Evolutionary conservation across 1,140 invertebrate species (phyloP), one percentile per base, ranked within the genome.

Genomic region (Bradynema listronoti): DNA sequence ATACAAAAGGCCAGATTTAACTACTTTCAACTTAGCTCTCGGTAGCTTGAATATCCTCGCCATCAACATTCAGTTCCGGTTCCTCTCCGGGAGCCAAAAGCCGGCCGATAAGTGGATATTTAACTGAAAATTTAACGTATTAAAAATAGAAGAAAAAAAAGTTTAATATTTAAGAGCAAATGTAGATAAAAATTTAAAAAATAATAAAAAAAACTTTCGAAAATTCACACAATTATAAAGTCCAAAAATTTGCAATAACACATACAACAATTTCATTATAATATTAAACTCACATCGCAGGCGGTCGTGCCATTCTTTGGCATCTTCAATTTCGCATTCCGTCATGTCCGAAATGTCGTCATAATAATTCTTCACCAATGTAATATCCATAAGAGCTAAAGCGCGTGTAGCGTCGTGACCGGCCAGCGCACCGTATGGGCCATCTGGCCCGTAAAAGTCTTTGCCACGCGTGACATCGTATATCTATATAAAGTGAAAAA

Each of bases 391-490:
- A 5, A 51, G 60, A 22, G 43, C 67, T 3, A 69, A 33, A 2
- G 67, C 69, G 0, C 69, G 50, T 11, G 67, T 69, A 27, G 63
- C 67, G 43, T 69, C 67, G 39, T 69, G 69, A 14, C 67, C 67
- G 36, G 14, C 52, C 5, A 45, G 46, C 29, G 27, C 47, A 25
- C 50, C 58, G 47, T 69, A 69, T 24, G 65, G 45, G 14, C 66
- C 58, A 33, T 63, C 57, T 9, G 69, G 65, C 1, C 67, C 67
- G 41, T 69, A 69, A 32, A 62, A 69, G 36, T 73, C 52, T 29
- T 52, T 73, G 3, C 69, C 67, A 22, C 46, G 45, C 16, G 67
- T 72, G 19, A 69, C 67, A 39, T 69, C 67, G 32, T 62, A 69
- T n/a, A 69, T 67, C 67, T 69, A n/a, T 5, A 57, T 52, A 22